These are phyloP conservation scores for Lordiphosa fenestrarum DNA, from an alignment of 2,888 invertebrate species.

Conservation along the genomic window DNA sequence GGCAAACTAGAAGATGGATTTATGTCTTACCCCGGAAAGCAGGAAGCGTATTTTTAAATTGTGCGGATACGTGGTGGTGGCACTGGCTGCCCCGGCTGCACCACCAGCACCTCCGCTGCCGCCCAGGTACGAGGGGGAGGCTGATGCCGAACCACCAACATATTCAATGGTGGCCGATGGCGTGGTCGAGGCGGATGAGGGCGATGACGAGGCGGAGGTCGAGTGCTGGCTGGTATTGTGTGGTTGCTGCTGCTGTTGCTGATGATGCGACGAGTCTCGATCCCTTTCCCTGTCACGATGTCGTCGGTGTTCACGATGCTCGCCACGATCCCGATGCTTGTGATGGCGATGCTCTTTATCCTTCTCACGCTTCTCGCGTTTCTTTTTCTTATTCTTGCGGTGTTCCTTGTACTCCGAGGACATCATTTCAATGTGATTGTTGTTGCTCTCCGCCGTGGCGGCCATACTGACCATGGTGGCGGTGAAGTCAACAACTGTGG, in stretches of 20 bases:
- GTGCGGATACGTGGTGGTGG: constrained; percentile 78
- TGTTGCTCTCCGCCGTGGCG: constrained; percentile 75
- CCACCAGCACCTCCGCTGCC: constrained; percentile 33
- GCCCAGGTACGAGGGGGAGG: constrained; percentile 68
- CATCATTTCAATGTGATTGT: constrained; percentile 76
- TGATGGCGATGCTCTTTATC: constrained; percentile 75
- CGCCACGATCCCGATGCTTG: constrained; percentile 56
- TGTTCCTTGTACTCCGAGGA: constrained; percentile 73
- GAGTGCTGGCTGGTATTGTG: constrained; percentile 67
- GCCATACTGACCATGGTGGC: constrained; percentile 69
- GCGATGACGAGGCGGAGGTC: constrained; percentile 76
- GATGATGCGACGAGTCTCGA: constrained; percentile 29
- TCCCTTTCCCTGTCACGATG: constrained; percentile 57
- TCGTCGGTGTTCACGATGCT: constrained; percentile 49
- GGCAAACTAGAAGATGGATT: not conserved
- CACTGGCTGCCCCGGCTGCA: constrained; percentile 40
- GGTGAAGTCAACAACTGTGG: constrained; percentile 65
- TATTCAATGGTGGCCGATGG: constrained; percentile 71
- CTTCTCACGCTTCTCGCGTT: constrained; percentile 79
- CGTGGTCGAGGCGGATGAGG: constrained; percentile 71
- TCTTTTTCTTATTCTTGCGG: constrained; percentile 80
- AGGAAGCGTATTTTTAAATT: constrained; percentile 80
- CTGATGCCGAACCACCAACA: constrained; percentile 67
- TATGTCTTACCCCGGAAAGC: constrained; percentile 77
- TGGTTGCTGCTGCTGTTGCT: constrained; percentile 37